Percentiles rank a stretch among this genome's conserved stretches.
Evolutionary conservation across 1,140 invertebrate species (phyloP).

Genomic region (Lordiphosa mommai): DNA sequence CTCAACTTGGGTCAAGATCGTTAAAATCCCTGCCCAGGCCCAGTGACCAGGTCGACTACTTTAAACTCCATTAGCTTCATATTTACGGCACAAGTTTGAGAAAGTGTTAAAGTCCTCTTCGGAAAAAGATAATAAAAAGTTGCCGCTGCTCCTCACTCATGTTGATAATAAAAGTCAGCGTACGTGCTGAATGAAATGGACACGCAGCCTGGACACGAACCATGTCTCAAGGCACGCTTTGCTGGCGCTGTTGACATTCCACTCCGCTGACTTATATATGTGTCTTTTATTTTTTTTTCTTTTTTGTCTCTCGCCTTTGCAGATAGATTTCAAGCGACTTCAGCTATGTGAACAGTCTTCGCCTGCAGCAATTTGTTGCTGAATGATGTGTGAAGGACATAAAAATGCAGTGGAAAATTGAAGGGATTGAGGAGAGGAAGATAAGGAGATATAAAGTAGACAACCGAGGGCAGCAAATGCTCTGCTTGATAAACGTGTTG

Average conservation of each 20-base stretch:
- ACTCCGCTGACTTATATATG: background rate
- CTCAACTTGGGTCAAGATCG: conserved; percentile 47
- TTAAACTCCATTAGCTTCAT: conserved; percentile 71
- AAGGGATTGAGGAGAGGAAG: conserved; percentile 5
- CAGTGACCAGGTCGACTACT: conserved; percentile 33
- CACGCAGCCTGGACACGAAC: conserved; percentile 68
- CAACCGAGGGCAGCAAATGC: conserved; percentile 42
- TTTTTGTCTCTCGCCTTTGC: conserved; percentile 30
- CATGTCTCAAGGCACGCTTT: conserved; percentile 37
- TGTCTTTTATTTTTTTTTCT: background rate
- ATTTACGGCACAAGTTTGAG: conserved; percentile 58
- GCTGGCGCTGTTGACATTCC: conserved; percentile 63
- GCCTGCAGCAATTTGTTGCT: conserved; percentile 71
- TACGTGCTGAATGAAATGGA: conserved; percentile 69
- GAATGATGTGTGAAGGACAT: conserved; percentile 75
- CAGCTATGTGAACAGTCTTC: conserved; percentile 55
- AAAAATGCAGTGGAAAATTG: conserved; percentile 46
- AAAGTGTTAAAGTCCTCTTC: conserved; percentile 64
- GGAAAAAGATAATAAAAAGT: conserved; percentile 69
- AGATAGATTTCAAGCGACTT: conserved; percentile 65
- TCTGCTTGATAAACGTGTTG: conserved; percentile 50
- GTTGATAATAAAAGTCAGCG: conserved; percentile 67
- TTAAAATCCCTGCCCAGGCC: conserved; percentile 29
- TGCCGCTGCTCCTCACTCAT: conserved; percentile 56
- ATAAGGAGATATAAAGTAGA: conserved; percentile 34